These are phyloP conservation scores for Sinonovacula constricta DNA, from an alignment of 1,140 invertebrate genomes.

Conservation along the genomic window DNA sequence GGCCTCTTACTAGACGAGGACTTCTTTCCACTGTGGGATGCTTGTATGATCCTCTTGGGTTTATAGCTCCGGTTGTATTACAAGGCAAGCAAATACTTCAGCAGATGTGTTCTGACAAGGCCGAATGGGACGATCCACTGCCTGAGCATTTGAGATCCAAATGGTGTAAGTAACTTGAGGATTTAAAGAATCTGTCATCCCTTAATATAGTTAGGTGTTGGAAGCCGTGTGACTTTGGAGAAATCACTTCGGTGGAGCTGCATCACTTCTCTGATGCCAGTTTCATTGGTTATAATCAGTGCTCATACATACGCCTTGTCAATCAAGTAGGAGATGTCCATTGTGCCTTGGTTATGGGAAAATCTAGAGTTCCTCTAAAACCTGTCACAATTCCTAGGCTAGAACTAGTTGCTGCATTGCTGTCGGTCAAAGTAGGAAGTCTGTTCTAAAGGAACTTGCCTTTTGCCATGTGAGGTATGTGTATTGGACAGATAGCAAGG, in stretches of 20 bases:
- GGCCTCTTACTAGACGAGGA: constrained; percentile 15
- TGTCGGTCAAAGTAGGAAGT: constrained; percentile 41
- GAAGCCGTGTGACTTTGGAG: constrained; percentile 21
- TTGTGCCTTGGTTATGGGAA: constrained; percentile 53
- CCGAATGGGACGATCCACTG: constrained; percentile 53
- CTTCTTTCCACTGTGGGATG: constrained; percentile 43
- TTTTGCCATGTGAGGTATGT: not conserved
- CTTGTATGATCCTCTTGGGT: constrained; percentile 67
- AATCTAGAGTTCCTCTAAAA: constrained; percentile 52
- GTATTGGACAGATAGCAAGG: constrained; percentile 28
- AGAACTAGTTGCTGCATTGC: constrained; percentile 45
- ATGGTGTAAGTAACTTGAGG: constrained; percentile 35
- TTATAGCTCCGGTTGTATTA: constrained; percentile 50
- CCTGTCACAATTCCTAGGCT: constrained; percentile 46
- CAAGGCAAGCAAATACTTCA: constrained; percentile 47
- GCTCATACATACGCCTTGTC: constrained; percentile 52
- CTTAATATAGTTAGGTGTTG: constrained; percentile 37
- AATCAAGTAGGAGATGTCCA: constrained; percentile 36
- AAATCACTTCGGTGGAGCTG: constrained; percentile 7
- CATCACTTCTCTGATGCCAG: constrained; percentile 48
- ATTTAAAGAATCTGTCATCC: constrained; percentile 10
- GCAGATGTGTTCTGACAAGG: constrained; percentile 27
- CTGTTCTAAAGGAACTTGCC: constrained; percentile 26
- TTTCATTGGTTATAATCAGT: constrained; percentile 43
- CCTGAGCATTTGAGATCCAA: constrained; percentile 7